Base-by-base conservation (phyloP, 1,140 invertebrate genomes). In the Drosophila tsacasi region DNA sequence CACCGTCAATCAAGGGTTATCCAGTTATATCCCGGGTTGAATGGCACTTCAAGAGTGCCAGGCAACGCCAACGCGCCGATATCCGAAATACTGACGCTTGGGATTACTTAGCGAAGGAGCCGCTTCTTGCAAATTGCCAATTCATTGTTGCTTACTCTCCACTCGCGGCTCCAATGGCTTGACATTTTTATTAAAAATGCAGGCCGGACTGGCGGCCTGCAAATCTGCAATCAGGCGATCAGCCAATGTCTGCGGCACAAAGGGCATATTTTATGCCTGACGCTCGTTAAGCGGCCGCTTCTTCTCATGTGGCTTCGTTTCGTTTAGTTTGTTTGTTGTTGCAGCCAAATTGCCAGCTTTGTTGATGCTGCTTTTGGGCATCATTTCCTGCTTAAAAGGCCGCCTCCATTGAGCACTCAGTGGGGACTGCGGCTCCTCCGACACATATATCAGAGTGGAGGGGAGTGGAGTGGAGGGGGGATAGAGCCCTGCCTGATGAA, bases 101-200 rank as follows among this genome's bases (percentile, higher is more conserved):
- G 67, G 46, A 73, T 72, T 73, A 73, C 67, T 73, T 73, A 30
- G 69, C 69, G 27, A 73, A 73, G 69, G 69, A 73, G 69, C 46
- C 27, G 63, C 63, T 39, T 52, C 23, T 61, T 39, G 67, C 55
- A 42, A 74, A 73, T 44, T 74, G 71, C 71, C 71, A 73, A 74
- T 73, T 74, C 71, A 74, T 74, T 74, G 71, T 37, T 32, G 44
- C 19, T 39, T 40, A 10, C 35, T 67, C 21, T 19, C 47, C 46
- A 69, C 39, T 71, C 64, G 40, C 3, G 1, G 54, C 35, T n/a
- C 54, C 32, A 35, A 21, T 37, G 46, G 69, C 46, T 74, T 74
- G 71, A 74, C 71, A 74, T 74, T 74, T 74, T 74, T 74, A 74
- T 74, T 74, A 73, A 73, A 74, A 73, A 73, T 57, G 55, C 55